Evolutionary conservation across 2,113 vertebrate species (phyloP), one percentile per base, ranked within the genome.

Genomic region (Hepsetus odoe): DNA sequence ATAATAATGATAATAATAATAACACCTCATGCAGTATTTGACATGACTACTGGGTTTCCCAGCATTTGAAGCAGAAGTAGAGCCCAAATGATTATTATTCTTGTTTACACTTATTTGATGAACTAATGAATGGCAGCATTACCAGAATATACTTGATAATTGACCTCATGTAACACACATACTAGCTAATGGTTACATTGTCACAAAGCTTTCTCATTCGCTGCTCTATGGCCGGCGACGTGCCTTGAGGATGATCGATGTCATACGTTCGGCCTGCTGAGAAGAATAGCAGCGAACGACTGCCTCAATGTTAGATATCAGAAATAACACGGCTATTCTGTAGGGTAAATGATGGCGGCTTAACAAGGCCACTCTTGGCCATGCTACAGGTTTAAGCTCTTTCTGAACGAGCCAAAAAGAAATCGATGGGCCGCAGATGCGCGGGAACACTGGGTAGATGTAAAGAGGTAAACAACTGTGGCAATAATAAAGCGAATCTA

Each of bases 391-490:
- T 72, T 80, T 72, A 66, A 49, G 51, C 74, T 76, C 9, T 67
- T 80, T 53, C 68, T 72, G 42, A 76, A 58, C 44, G 51, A 80
- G 22, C 20, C 59, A 40, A 35, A 42, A 33, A 55, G 24, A 66
- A 82, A 71, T 82, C 72, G 51, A 82, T 75, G 65, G 28, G 58
- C 26, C 61, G 66, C 61, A 68, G 72, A 75, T 70, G 76, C 61
- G 56, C 61, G 40, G 33, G 77, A 73, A 73, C 61, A 46, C 64
- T 35, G 58, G 7, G 35, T 42, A 77, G 62, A 80, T 80, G 70
- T 76, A 77, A 83, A 77, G 69, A 83, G 69, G 69, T 74, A 80
- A 80, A 80, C 55, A 83, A 75, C 71, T 58, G 26, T 30, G 46
- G 49, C 72, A 79, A 79, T 79, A 66, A 83, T 83, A 74, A 70